Evolutionary conservation across 2,113 vertebrate genomes (phyloP).

Genomic region (Triplophysa siluroides): DNA sequence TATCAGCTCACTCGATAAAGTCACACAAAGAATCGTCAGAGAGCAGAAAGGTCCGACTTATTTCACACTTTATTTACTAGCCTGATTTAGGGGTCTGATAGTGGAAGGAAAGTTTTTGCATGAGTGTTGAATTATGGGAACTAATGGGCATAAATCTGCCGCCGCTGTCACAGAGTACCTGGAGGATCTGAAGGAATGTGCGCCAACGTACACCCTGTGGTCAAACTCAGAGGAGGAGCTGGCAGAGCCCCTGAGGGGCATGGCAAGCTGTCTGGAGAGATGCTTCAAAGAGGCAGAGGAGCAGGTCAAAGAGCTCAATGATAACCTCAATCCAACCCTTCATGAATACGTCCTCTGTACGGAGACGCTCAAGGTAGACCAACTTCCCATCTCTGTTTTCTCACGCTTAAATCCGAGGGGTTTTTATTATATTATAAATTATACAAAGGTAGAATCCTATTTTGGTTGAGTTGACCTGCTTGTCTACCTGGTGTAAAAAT

Average conservation of each 20-base stretch:
- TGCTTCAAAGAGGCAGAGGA: conserved; percentile 82
- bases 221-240: conserved; percentile 82
- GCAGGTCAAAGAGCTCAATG: conserved; percentile 76
- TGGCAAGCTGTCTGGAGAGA: conserved; percentile 81
- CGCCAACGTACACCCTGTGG: conserved; percentile 84
- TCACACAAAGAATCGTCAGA: conserved; percentile 90
- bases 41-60: conserved; percentile 83
- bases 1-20: conserved; percentile 86
- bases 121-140: background rate
- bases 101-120: background rate
- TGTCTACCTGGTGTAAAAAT: conserved; percentile 1
- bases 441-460: background rate
- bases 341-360: conserved; percentile 91
- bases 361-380: conserved; percentile 88
- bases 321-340: conserved; percentile 80
- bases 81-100: no score
- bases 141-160: background rate
- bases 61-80: background rate
- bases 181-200: conserved; percentile 85
- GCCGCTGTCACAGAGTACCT: conserved; percentile 78
- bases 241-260: conserved; percentile 76
- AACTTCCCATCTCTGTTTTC: background rate
- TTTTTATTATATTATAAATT: background rate
- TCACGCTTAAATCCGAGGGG: background rate
- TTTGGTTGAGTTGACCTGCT: background rate